A percentile compares a stretch with the other conserved stretches of the same genome.
Conservation (phyloP, 2,797 vertebrate genomes). For the Micrastur ruficollis region DNA sequence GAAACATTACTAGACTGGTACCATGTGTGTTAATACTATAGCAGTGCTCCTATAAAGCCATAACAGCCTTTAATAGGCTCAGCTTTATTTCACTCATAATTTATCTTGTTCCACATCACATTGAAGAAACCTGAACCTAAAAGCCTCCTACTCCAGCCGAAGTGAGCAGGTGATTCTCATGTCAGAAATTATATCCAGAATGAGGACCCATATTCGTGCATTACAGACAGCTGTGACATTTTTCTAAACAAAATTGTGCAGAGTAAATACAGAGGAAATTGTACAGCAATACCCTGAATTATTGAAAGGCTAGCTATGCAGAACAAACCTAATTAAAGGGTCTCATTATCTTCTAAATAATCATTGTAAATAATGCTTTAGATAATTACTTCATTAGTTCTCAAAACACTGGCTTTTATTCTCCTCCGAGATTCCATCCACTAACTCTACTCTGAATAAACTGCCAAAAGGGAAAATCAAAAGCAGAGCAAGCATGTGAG, state of each 20-base stretch:
- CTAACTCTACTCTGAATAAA: conserved; percentile 26
- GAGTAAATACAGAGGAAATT: conserved; percentile 4
- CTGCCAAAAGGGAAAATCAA: conserved; percentile 38
- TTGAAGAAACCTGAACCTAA: background rate
- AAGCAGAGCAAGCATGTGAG: conserved; percentile 1
- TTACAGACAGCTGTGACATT: background rate
- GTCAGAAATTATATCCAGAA: background rate
- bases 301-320: conserved; percentile 57
- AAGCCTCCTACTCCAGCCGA: accelerated
- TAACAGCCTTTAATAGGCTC: background rate
- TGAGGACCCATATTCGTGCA: background rate
- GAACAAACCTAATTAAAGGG: conserved; percentile 66
- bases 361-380: conserved; percentile 61
- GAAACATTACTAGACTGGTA: background rate
- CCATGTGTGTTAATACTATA: accelerated
- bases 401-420: conserved; percentile 56
- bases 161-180: background rate
- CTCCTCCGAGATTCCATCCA: conserved; percentile 53
- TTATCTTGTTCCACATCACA: background rate
- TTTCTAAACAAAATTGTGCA: background rate
- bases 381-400: conserved; percentile 68
- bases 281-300: conserved; percentile 12
- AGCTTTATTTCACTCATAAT: background rate
- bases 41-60: background rate
- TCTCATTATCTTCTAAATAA: conserved; percentile 66